phyloP scores from a whole-genome alignment of 1,140 invertebrate species.

The Nebria ingens region DNA sequence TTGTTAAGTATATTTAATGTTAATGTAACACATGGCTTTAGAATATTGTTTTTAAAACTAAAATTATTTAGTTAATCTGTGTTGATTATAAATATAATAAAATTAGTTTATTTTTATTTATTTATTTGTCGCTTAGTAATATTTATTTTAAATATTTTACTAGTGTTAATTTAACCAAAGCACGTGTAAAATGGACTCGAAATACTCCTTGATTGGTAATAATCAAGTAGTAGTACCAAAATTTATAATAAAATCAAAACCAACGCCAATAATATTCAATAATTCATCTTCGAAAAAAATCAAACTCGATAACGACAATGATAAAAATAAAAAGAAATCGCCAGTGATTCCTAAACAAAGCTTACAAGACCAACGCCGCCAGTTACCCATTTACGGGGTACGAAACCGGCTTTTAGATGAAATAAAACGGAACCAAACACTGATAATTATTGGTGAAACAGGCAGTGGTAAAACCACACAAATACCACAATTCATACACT shows the following conservation, averaged over 20 bases:
- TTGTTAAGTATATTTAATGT: too few relatives aligned
- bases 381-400: constrained; percentile 40
- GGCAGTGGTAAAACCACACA: constrained; percentile 88
- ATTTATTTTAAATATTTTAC: too few relatives aligned
- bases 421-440: constrained; percentile 43
- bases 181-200: constrained; percentile 25
- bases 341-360: constrained; percentile 20
- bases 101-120: too few relatives aligned
- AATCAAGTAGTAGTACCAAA: constrained; percentile 19
- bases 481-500: constrained; percentile 68
- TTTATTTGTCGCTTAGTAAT: too few relatives aligned
- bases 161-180: too few relatives aligned
- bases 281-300: constrained; percentile 24
- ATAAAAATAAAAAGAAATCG: constrained; percentile 16
- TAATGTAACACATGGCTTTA: too few relatives aligned
- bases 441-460: constrained; percentile 81
- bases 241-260: constrained; percentile 24
- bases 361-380: constrained; percentile 39
- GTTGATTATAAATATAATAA: too few relatives aligned
- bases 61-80: too few relatives aligned
- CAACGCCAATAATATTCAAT: constrained; percentile 25
- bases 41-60: too few relatives aligned
- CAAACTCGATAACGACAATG: constrained; percentile 20
- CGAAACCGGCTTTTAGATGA: constrained; percentile 44
- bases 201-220: constrained; percentile 19